These are phyloP conservation scores for Limanda limanda DNA, from an alignment of 2,113 vertebrate species.

Conservation along the genomic window DNA sequence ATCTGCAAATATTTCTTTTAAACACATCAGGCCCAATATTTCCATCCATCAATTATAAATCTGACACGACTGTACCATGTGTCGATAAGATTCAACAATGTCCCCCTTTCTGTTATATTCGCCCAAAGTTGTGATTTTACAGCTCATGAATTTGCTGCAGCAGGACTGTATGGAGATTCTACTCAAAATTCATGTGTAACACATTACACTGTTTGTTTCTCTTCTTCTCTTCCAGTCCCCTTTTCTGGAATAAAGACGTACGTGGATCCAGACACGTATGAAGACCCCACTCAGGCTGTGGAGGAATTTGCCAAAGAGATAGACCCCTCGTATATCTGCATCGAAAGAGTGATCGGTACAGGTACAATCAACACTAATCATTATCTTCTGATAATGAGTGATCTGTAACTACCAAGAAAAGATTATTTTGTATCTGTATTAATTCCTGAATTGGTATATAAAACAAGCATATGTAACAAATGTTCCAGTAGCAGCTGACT, in stretches of 20 bases:
- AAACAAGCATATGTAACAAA: slow-evolving; percentile 1
- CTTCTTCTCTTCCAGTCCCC: slow-evolving; percentile 79
- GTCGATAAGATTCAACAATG: no score
- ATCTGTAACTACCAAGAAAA: neutral
- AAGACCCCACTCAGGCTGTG: slow-evolving; percentile 95
- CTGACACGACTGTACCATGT: no score
- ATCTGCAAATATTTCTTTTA: neutral
- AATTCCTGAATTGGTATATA: slow-evolving; percentile 1
- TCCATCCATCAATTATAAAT: no score
- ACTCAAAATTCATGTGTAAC: neutral
- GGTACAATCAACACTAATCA: slow-evolving; percentile 76
- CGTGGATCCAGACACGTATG: slow-evolving; percentile 96
- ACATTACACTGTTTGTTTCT: neutral
- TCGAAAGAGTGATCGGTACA: slow-evolving; percentile 97
- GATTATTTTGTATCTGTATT: neutral
- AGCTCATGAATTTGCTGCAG: no score
- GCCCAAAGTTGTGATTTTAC: no score
- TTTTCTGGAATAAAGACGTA: slow-evolving; percentile 96
- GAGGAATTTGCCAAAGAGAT: slow-evolving; percentile 99
- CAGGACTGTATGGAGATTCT: no score
- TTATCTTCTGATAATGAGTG: neutral
- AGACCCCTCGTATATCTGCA: slow-evolving; percentile 95
- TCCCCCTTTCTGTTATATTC: no score
- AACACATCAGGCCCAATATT: no score
- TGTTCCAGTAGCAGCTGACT: neutral